phyloP scores from a whole-genome alignment of 2,797 vertebrate species.

The Hozukius guyotensis region DNA sequence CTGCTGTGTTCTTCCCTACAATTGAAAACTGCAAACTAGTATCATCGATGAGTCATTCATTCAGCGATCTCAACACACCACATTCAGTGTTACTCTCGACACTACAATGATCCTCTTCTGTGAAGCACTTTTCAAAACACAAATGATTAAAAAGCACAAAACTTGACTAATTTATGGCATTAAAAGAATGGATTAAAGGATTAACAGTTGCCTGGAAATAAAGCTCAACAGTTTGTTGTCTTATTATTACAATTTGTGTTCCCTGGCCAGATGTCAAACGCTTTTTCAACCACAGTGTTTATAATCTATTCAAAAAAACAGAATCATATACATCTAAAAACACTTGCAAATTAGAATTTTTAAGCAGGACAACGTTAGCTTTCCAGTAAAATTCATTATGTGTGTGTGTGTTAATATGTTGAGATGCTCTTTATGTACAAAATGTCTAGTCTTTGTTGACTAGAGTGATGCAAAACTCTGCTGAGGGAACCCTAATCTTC shows the following conservation, averaged over 20 bases:
- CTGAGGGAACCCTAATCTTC: not conserved
- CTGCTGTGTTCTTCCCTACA: not conserved
- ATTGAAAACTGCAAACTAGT: not conserved
- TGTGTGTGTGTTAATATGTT: not conserved
- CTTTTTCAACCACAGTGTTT: not conserved
- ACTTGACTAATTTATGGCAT: not conserved
- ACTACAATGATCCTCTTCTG: not conserved
- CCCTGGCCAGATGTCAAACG: rapidly evolving
- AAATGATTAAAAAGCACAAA: not conserved
- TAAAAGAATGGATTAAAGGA: not conserved
- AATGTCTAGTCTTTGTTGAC: not conserved
- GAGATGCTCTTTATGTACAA: not conserved
- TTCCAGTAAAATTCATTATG: not conserved
- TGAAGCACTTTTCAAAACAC: not conserved
- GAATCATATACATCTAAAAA: not conserved
- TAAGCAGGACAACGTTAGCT: not conserved
- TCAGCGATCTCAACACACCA: not conserved
- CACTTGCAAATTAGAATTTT: not conserved
- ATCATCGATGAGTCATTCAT: not conserved
- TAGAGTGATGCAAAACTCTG: not conserved
- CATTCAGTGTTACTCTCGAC: not conserved
- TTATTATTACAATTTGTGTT: too few relatives aligned
- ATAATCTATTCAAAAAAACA: not conserved
- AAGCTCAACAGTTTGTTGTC: not conserved
- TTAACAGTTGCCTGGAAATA: not conserved